A percentile compares a stretch with the other conserved stretches of the same genome.
phyloP scores from a whole-genome alignment of 1,140 invertebrate species.

The Chironomus tepperi region DNA sequence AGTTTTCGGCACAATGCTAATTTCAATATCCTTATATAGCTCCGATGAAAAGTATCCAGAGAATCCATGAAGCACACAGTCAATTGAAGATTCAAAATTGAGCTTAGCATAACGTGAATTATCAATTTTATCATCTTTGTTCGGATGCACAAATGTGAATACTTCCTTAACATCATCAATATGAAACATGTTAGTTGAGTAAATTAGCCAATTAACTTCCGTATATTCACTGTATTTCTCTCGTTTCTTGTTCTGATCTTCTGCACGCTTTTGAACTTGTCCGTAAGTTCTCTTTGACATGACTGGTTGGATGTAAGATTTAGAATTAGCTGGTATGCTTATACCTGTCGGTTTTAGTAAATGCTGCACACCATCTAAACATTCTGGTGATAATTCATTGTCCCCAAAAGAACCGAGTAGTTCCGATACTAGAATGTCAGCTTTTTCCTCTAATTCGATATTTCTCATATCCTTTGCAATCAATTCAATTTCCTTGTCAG shows the following conservation, averaged over 20 bases:
- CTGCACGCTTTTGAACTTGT: constrained; percentile 35
- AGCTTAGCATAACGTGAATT: constrained; percentile 67
- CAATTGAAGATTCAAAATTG: constrained; percentile 59
- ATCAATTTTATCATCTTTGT: constrained; percentile 52
- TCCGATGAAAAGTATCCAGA: constrained; percentile 89
- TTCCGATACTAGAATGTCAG: constrained; percentile 96
- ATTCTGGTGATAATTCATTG: constrained; percentile 98
- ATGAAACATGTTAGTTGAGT: constrained; percentile 82
- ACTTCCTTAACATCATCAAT: constrained; percentile 68
- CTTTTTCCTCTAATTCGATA: constrained; percentile 69
- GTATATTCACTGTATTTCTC: constrained; percentile 65
- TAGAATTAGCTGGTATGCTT: constrained; percentile 85
- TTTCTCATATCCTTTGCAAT: constrained; percentile 87
- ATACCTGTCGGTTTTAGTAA: constrained; percentile 84
- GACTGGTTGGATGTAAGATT: constrained; percentile 82
- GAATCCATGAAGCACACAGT: constrained; percentile 84
- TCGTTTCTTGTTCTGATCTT: constrained; percentile 32
- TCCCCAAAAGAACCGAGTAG: constrained; percentile 95
- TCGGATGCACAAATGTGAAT: constrained; percentile 87
- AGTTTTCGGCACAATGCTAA: constrained; percentile 84
- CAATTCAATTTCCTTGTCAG: constrained; percentile 57
- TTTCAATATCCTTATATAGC: constrained; percentile 71
- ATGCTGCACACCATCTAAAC: constrained; percentile 87
- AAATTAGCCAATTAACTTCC: constrained; percentile 90
- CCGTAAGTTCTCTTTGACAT: constrained; percentile 46